phyloP scores from a whole-genome alignment of 2,797 vertebrate genomes.

The Phoebastria nigripes region DNA sequence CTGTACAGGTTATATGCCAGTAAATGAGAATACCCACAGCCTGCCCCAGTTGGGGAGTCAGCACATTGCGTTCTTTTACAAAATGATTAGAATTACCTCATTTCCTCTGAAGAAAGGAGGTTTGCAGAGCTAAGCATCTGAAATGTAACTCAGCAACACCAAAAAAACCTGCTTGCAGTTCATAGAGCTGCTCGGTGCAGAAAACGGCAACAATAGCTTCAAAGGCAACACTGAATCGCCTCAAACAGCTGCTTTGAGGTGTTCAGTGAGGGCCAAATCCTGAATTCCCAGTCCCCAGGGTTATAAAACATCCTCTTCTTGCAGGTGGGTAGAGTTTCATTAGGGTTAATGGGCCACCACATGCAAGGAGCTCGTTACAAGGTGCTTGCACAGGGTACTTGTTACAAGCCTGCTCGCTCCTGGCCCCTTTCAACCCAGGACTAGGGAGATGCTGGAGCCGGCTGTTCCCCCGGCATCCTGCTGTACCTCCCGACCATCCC shows the following conservation, averaged over 20 bases:
- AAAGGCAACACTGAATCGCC: neutral
- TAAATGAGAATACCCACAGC: neutral
- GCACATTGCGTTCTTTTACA: neutral
- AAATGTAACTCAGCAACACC: neutral
- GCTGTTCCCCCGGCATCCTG: rapidly evolving
- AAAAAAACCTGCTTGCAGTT: neutral
- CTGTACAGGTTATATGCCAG: neutral
- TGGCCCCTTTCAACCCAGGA: rapidly evolving
- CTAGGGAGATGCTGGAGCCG: neutral
- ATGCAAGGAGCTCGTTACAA: neutral
- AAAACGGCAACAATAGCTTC: rapidly evolving
- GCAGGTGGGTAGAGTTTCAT: neutral
- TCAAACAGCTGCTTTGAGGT: neutral
- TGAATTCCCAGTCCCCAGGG: neutral
- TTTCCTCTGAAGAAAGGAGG: slow-evolving; percentile 1
- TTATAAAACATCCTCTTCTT: neutral
- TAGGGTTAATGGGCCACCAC: neutral
- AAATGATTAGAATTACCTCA: neutral
- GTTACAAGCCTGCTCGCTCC: neutral
- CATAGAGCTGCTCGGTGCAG: neutral
- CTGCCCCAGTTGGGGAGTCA: neutral
- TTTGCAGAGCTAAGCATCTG: neutral
- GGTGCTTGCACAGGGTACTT: neutral
- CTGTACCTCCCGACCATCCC: rapidly evolving
- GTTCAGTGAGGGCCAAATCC: neutral